These are phyloP conservation scores for Peromyscus eremicus DNA, from an alignment of 2,797 vertebrate species.

Conservation along the genomic window DNA sequence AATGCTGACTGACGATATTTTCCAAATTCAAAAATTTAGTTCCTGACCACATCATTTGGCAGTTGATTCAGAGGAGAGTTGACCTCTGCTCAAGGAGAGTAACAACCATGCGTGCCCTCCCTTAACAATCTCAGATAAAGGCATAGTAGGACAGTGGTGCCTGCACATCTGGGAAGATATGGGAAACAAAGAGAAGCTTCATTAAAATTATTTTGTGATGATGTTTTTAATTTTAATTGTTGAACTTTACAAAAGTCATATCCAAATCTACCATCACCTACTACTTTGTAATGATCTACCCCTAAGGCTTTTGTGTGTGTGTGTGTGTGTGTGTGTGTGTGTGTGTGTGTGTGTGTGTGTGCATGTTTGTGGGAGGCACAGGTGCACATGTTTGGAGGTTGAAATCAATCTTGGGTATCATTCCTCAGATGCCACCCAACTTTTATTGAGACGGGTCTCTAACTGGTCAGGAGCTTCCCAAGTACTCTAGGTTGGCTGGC, in stretches of 20 bases:
- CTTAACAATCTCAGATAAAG: slow-evolving; percentile 53
- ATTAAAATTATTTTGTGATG: slow-evolving; percentile 71
- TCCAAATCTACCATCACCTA: background rate
- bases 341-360: background rate
- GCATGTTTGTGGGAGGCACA: background rate
- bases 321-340: background rate
- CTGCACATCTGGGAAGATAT: slow-evolving; percentile 1
- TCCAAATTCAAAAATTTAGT: slow-evolving; percentile 84
- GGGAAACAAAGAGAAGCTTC: slow-evolving; percentile 42
- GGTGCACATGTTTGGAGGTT: background rate
- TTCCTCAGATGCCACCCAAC: background rate
- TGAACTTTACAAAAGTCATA: slow-evolving; percentile 3
- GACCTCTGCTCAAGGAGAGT: slow-evolving; percentile 75
- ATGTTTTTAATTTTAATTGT: slow-evolving; percentile 22
- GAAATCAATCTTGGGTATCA: background rate
- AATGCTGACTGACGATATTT: slow-evolving; percentile 85
- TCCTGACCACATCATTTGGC: slow-evolving; percentile 80
- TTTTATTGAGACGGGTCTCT: background rate
- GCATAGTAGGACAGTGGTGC: slow-evolving; percentile 22
- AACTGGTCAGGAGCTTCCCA: background rate
- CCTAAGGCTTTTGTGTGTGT: background rate
- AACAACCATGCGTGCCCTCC: background rate
- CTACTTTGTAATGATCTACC: slow-evolving; percentile 20
- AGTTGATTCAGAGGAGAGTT: slow-evolving; percentile 69
- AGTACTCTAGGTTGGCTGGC: background rate